Conservation (phyloP, 2,113 vertebrate species). For the Dolichallabes microphthalmus region DNA sequence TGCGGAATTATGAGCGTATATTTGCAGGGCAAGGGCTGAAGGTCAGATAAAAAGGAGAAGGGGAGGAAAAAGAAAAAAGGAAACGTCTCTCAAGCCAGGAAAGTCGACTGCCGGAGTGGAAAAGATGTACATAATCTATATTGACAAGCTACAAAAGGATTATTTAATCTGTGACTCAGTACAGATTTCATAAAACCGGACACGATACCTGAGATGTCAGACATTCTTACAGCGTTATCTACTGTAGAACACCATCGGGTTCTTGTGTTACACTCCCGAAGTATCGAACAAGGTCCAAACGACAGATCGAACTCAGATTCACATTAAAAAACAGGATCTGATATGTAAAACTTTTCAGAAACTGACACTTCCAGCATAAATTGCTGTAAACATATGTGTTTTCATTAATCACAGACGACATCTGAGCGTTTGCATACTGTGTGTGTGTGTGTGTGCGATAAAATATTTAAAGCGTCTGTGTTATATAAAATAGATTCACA, state of each 20-base stretch:
- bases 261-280: conserved; percentile 1
- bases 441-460: neutral
- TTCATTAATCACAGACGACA: neutral
- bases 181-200: conserved; percentile 12
- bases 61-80: conserved; percentile 49
- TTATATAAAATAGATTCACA: neutral
- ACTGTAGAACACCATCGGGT: neutral
- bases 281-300: neutral
- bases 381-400: neutral
- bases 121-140: neutral
- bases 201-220: conserved; percentile 17
- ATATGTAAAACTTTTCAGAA: neutral
- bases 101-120: conserved; percentile 45
- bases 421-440: neutral
- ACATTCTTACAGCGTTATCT: conserved; percentile 12
- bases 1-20: conserved; percentile 65
- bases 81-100: conserved; percentile 51
- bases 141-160: conserved; percentile 22
- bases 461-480: neutral
- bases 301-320: neutral
- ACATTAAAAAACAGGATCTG: conserved; percentile 3
- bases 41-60: conserved; percentile 62
- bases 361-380: neutral
- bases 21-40: conserved; percentile 70
- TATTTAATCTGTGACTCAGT: conserved; percentile 15